Percentiles rank a stretch among this genome's conserved stretches.
Evolutionary conservation across 2,888 invertebrate genomes (phyloP).

Genomic region (Adelphocoris suturalis): DNA sequence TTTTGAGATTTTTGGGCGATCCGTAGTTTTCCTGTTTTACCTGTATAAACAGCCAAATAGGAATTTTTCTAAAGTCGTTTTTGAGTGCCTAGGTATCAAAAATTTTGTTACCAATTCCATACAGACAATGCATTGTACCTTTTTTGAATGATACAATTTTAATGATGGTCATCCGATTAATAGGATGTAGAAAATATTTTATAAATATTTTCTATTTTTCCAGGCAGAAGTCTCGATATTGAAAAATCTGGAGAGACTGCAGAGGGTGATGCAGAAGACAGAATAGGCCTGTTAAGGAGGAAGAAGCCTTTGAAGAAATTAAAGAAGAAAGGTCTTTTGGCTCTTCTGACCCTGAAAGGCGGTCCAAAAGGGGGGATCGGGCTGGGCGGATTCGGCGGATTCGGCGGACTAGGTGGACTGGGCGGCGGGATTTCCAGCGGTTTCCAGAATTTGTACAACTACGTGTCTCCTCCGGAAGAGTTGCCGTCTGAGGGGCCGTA

Average conservation of each 20-base stretch:
- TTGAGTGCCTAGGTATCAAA: too few relatives aligned
- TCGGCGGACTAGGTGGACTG: constrained; percentile 39
- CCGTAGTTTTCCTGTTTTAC: too few relatives aligned
- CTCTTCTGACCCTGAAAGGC: constrained; percentile 36
- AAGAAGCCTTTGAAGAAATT: constrained; percentile 40
- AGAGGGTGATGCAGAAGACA: constrained; percentile 59
- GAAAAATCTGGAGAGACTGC: not conserved
- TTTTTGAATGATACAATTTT: too few relatives aligned
- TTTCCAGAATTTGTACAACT: constrained; percentile 42
- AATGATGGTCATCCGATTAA: too few relatives aligned
- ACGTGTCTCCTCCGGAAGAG: not conserved
- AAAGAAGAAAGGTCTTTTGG: constrained; percentile 57
- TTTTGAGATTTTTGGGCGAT: too few relatives aligned
- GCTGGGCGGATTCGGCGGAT: constrained; percentile 18
- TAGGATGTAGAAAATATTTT: too few relatives aligned
- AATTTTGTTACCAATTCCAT: too few relatives aligned
- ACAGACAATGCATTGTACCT: too few relatives aligned
- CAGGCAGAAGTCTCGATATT: constrained; percentile 43
- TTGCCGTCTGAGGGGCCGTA: constrained; percentile 40
- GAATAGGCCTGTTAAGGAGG: constrained; percentile 26
- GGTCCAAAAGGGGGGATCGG: constrained; percentile 48
- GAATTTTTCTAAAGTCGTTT: too few relatives aligned
- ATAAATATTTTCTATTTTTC: not conserved
- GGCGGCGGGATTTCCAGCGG: constrained; percentile 30
- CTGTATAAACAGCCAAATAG: too few relatives aligned